Evolutionary conservation across 2,888 invertebrate genomes (phyloP), one percentile per base, ranked within the genome.

Genomic region (Lasioglossum figueresi): DNA sequence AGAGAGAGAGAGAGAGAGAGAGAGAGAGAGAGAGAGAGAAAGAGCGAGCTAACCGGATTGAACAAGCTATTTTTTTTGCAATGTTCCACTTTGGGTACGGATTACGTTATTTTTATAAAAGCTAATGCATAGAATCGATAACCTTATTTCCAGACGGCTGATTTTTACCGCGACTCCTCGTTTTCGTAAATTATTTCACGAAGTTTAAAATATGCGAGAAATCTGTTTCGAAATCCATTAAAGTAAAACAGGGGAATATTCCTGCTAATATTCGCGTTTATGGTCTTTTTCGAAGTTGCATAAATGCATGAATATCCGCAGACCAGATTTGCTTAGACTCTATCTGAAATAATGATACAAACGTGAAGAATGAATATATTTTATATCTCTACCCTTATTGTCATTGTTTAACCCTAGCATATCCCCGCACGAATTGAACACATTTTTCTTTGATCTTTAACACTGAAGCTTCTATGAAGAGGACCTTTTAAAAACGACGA

Each of bases 51-150:
- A 14, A n/a, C 27, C 6, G 31, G 59, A 59, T 59, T n/a, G 52
- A 23, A 52, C 27, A 14, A 59, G 12, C 27, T 16, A 31, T 27
- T n/a, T 63, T 27, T 63, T 27, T 63, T 16, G 31, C 31, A n/a
- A 2, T n/a, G 52, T n/a, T 52, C 59, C 14, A 31, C 59, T 27
- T 63, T 31, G 31, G 27, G 5, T 23, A 63, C n/a, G 16, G 59
- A 63, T 63, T n/a, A 31, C 59, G 31, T 63, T 63, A 63, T 63
- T 31, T 63, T 63, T 63, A 63, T 63, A 27, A 63, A 63, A 63
- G 59, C 16, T 27, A 31, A 63, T 31, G 27, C 27, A 16, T 63
- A 27, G 16, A 31, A 63, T 31, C 27, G 31, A 63, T 63, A 63
- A 63, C 2, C 31, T 63, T 31, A 63, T 63, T 31, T 31, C 16